These are phyloP conservation scores for Pachyramphus minor DNA, from an alignment of 2,113 vertebrate species.

Conservation along the genomic window DNA sequence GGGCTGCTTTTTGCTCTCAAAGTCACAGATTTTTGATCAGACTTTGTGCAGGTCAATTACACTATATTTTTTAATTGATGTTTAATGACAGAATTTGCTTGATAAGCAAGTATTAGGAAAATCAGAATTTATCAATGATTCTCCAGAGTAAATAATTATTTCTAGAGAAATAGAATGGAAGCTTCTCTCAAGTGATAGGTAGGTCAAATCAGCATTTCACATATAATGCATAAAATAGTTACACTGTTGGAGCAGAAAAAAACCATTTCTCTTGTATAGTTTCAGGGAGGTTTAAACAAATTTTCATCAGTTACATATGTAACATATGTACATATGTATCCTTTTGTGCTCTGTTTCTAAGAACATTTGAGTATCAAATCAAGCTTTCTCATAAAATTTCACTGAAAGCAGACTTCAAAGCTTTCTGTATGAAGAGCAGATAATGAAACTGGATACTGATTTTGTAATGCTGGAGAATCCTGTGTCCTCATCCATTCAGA, in stretches of 20 bases:
- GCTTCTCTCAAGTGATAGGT: neutral
- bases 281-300: neutral
- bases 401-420: neutral
- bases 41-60: neutral
- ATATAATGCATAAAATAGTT: neutral
- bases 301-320: conserved; percentile 9
- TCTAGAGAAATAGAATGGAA: neutral
- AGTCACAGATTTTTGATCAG: neutral
- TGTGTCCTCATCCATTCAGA: neutral
- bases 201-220: neutral
- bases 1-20: neutral
- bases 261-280: neutral
- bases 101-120: neutral
- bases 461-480: neutral
- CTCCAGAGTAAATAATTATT: neutral
- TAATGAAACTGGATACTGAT: neutral
- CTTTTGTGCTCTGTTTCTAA: neutral
- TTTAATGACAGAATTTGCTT: neutral
- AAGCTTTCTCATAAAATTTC: neutral
- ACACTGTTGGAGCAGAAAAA: neutral
- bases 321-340: neutral
- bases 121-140: neutral
- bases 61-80: neutral
- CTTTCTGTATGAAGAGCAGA: neutral
- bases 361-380: neutral